Conservation (phyloP, 23 tunicate species). For the Styela plicata region DNA sequence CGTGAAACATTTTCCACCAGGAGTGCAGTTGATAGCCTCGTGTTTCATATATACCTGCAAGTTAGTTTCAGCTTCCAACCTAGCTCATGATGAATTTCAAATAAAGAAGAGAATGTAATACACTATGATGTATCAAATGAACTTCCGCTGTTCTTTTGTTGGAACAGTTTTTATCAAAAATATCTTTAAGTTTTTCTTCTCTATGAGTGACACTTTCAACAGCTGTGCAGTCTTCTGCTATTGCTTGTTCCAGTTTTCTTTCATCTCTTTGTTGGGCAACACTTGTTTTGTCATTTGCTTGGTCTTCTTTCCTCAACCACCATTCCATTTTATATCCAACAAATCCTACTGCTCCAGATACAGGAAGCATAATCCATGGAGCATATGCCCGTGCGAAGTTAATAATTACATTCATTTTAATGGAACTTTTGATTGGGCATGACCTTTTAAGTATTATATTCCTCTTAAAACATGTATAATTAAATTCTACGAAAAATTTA, state of each 20-base stretch:
- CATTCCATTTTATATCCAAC: conserved; percentile 81
- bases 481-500: too few relatives aligned
- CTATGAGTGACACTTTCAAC: conserved; percentile 20
- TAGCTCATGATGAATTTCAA: too few relatives aligned
- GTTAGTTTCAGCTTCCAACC: too few relatives aligned
- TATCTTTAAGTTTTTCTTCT: conserved; percentile 22
- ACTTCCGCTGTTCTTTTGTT: conserved; percentile 21
- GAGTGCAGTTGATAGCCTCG: too few relatives aligned
- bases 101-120: too few relatives aligned
- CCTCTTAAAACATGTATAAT: too few relatives aligned
- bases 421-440: too few relatives aligned
- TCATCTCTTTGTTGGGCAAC: conserved; percentile 45
- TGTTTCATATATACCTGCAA: too few relatives aligned
- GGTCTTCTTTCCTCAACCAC: conserved; percentile 73
- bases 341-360: conserved; percentile 53
- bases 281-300: conserved; percentile 70
- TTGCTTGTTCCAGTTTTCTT: conserved; percentile 43
- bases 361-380: conserved; percentile 70
- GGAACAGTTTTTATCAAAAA: conserved; percentile 31
- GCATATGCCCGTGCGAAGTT: conserved; percentile 61
- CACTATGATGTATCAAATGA: neutral
- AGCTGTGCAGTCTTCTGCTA: conserved; percentile 24
- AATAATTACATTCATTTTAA: conserved; percentile 37
- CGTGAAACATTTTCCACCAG: too few relatives aligned
- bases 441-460: too few relatives aligned